Conservation (phyloP, 1,140 invertebrate genomes). For the Condylostylus longicornis region DNA sequence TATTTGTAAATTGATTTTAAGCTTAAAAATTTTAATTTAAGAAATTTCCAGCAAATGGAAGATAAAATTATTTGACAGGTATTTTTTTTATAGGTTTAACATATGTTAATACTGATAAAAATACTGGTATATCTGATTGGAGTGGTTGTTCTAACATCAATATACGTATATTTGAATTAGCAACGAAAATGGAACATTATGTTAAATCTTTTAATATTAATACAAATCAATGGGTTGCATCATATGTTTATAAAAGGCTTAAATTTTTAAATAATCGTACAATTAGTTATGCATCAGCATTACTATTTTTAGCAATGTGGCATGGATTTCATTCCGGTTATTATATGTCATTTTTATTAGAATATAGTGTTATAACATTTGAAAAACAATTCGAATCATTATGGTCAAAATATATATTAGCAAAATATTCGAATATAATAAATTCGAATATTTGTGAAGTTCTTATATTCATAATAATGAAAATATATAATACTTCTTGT, state of each 20-base stretch:
- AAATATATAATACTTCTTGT: slow-evolving; percentile 60
- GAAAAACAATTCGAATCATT: slow-evolving; percentile 63
- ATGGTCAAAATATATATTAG: slow-evolving; percentile 12
- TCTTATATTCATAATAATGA: slow-evolving; percentile 43
- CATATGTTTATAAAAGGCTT: slow-evolving; percentile 84
- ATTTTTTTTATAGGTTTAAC: slow-evolving; percentile 45
- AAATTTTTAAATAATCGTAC: slow-evolving; percentile 75
- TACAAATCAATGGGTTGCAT: slow-evolving; percentile 81
- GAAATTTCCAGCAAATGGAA: not conserved
- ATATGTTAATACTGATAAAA: slow-evolving; percentile 56
- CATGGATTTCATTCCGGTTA: slow-evolving; percentile 86
- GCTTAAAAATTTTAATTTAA: not conserved
- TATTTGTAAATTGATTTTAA: not conserved
- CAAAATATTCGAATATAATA: slow-evolving; percentile 14
- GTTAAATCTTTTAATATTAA: slow-evolving; percentile 85
- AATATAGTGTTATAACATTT: slow-evolving; percentile 74
- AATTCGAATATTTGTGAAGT: slow-evolving; percentile 34
- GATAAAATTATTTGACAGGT: not conserved
- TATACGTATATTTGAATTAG: slow-evolving; percentile 56
- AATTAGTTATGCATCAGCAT: slow-evolving; percentile 65
- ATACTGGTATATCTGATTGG: slow-evolving; percentile 46
- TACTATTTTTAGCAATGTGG: slow-evolving; percentile 83
- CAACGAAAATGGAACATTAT: slow-evolving; percentile 66
- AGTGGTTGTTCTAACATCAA: slow-evolving; percentile 77
- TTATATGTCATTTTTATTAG: slow-evolving; percentile 80